Evolutionary conservation across 2,888 invertebrate species (phyloP).

Genomic region (Hylaea fasciaria): DNA sequence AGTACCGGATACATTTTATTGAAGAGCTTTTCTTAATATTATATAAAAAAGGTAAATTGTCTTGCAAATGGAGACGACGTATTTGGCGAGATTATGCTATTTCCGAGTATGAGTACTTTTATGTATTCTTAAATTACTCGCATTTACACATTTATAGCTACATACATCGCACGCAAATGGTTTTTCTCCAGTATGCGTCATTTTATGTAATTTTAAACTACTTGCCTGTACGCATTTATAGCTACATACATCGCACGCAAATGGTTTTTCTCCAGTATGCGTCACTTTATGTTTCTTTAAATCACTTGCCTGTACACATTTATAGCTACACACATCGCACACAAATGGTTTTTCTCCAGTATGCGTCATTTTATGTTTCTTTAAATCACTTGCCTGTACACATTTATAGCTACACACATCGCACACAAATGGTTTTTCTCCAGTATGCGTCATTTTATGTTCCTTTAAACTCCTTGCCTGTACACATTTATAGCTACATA

Average conservation of each 20-base stretch:
- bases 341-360: no score
- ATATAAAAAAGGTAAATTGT: no score
- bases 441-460: background rate
- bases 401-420: no score
- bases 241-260: conserved; percentile 15
- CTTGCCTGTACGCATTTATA: no score
- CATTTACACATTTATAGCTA: background rate
- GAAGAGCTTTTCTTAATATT: no score
- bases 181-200: background rate
- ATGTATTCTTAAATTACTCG: background rate
- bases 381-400: no score
- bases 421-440: no score
- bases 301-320: no score
- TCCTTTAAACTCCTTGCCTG: background rate
- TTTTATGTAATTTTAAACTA: background rate
- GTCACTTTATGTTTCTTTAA: background rate
- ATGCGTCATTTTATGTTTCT: background rate
- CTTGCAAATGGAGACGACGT: no score
- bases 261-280: background rate
- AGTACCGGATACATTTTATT: no score
- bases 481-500: background rate
- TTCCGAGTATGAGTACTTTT: no score
- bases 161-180: background rate
- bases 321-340: conserved; percentile 20
- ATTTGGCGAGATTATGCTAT: no score